These are phyloP conservation scores for Astreopora myriophthalma DNA, from an alignment of 64 coral and sea anemone species.

Conservation along the genomic window DNA sequence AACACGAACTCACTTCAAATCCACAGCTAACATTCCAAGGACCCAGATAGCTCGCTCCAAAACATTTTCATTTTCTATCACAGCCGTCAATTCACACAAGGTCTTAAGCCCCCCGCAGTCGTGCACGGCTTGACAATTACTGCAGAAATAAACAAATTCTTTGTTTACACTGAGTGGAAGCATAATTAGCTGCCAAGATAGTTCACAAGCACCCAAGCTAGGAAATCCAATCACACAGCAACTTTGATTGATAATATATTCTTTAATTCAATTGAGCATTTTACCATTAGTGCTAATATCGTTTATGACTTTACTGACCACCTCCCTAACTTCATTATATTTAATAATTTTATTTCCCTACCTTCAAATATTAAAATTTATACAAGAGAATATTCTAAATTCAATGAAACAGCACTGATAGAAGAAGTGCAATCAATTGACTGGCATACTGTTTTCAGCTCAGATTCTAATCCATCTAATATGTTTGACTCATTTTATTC, in stretches of 20 bases:
- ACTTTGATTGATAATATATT: too few species aligned
- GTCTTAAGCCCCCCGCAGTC: conserved; percentile 75
- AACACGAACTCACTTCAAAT: conserved; percentile 64
- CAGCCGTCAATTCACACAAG: conserved; percentile 73
- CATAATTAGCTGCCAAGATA: too few species aligned
- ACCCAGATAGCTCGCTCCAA: conserved; percentile 79
- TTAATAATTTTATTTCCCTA: conserved; percentile 5
- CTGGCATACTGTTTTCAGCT: background rate
- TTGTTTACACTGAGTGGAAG: background rate
- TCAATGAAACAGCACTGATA: background rate
- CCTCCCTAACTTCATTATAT: too few species aligned
- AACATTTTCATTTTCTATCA: conserved; percentile 60
- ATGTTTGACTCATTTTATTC: conserved; percentile 11
- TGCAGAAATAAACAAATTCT: background rate
- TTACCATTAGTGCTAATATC: conserved; percentile 32
- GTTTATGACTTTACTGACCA: too few species aligned
- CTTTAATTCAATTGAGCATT: conserved; percentile 37
- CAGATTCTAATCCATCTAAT: background rate
- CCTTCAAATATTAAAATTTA: conserved; percentile 28
- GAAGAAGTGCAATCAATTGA: background rate
- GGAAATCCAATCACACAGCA: too few species aligned
- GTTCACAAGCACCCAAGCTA: too few species aligned
- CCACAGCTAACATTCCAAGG: conserved; percentile 69
- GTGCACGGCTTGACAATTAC: conserved; percentile 82
- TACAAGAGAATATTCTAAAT: conserved; percentile 43